phyloP scores from a whole-genome alignment of 2,888 invertebrate genomes.

The Phymatocera aterrima region DNA sequence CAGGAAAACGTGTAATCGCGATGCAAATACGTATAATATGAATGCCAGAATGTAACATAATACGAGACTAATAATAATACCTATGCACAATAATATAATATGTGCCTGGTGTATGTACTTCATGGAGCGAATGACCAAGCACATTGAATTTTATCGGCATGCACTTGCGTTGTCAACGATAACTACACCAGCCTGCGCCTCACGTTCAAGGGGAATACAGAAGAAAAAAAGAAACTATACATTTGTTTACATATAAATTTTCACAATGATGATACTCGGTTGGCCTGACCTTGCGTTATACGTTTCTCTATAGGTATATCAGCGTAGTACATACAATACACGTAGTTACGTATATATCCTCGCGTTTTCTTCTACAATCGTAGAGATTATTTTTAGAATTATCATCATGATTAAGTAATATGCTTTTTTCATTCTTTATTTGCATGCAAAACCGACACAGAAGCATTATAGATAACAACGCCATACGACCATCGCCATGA shows the following conservation, averaged over 20 bases:
- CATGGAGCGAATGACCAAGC: not conserved
- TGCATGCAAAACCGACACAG: not conserved
- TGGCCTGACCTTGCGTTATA: not conserved
- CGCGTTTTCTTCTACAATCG: not conserved
- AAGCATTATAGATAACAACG: not conserved
- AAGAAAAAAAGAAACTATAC: too few species aligned
- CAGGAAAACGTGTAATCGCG: not conserved
- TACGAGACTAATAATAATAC: too few species aligned
- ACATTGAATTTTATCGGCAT: slow-evolving; percentile 14
- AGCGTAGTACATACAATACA: too few species aligned
- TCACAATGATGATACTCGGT: not conserved
- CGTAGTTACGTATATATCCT: not conserved
- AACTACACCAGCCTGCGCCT: not conserved
- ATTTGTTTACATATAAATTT: slow-evolving; percentile 34
- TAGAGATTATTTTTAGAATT: not conserved
- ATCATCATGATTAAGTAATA: not conserved
- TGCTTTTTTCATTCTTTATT: not conserved
- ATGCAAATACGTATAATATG: not conserved
- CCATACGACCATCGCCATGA: not conserved
- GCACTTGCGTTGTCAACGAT: not conserved
- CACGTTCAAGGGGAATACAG: not conserved
- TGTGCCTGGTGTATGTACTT: not conserved
- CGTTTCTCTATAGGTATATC: not conserved
- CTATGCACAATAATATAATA: not conserved
- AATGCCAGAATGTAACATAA: not conserved